Conservation (phyloP, 53 echinoderm and acorn worm species). For the Henricia sp. region DNA sequence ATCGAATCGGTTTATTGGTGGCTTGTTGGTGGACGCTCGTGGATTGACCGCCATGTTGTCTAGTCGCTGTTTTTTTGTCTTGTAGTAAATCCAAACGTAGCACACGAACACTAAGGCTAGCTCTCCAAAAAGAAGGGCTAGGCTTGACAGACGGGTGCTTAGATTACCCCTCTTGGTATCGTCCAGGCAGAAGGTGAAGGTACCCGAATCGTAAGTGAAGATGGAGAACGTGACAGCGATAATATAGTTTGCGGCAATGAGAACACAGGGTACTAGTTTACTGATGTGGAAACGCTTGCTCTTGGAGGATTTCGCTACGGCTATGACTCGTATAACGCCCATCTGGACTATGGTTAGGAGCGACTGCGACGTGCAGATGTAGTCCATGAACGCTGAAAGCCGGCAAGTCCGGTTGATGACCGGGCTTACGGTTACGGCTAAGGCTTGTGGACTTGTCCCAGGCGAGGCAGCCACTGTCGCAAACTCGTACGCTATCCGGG, state of each 20-base stretch:
- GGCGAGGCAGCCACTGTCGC: neutral
- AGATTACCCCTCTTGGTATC: neutral
- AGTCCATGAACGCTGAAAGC: slow-evolving; percentile 29
- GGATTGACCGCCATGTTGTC: too few relatives aligned
- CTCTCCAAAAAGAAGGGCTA: neutral
- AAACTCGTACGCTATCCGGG: slow-evolving; percentile 12
- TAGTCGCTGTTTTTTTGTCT: neutral
- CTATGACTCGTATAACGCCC: slow-evolving; percentile 24
- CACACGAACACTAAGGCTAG: neutral
- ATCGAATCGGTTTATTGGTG: slow-evolving; percentile 34
- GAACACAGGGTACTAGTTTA: slow-evolving; percentile 12
- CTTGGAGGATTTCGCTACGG: slow-evolving; percentile 29
- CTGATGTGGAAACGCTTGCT: slow-evolving; percentile 15
- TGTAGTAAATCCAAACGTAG: slow-evolving; percentile 23
- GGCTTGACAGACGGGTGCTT: neutral
- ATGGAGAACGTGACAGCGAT: neutral
- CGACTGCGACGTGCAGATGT: slow-evolving; percentile 33
- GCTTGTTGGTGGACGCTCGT: too few relatives aligned
- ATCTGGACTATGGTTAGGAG: slow-evolving; percentile 35
- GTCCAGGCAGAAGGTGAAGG: slow-evolving; percentile 35
- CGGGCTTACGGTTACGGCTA: neutral
- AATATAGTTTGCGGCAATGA: slow-evolving; percentile 15
- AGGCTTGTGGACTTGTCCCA: too few relatives aligned
- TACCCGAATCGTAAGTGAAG: neutral
- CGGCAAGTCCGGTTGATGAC: slow-evolving; percentile 31